Percentiles rank a stretch among this genome's conserved stretches.
Evolutionary conservation across 1,140 invertebrate species (phyloP).

Genomic region (Ceratina calcarata): DNA sequence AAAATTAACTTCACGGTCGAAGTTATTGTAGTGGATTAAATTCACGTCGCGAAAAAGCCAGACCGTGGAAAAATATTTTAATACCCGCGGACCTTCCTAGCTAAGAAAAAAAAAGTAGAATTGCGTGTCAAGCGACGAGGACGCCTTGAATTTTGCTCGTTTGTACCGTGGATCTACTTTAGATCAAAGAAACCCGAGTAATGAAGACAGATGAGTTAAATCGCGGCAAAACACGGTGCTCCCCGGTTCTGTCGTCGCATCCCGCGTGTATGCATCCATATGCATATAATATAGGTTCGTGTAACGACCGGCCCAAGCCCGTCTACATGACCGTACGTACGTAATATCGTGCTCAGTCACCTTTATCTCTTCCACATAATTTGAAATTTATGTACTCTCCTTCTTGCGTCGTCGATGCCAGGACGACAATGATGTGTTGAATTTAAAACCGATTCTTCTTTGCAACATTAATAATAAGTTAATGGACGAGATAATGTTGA

Average conservation of each 20-base stretch:
- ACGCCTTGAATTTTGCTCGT: constrained; percentile 25
- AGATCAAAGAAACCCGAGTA: constrained; percentile 40
- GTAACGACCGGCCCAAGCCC: background rate
- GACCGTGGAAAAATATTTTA: background rate
- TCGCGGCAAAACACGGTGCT: constrained; percentile 38
- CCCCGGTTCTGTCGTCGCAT: background rate
- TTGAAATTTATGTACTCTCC: constrained; percentile 68
- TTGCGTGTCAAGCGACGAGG: background rate
- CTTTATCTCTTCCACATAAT: constrained; percentile 75
- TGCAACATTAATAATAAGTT: too few species aligned
- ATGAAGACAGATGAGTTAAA: constrained; percentile 64
- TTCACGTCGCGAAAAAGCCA: background rate
- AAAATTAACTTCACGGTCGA: background rate
- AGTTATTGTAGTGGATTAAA: background rate
- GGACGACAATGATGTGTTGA: constrained; percentile 17
- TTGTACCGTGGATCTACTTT: constrained; percentile 29
- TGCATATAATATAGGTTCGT: constrained; percentile 4
- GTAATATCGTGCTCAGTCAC: constrained; percentile 51
- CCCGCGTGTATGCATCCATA: background rate
- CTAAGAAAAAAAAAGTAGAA: background rate
- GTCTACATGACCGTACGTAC: constrained; percentile 8
- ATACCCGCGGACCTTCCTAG: background rate
- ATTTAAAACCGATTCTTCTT: constrained; percentile 11
- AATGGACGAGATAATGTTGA: background rate
- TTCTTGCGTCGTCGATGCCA: background rate